Evolutionary conservation across 2,888 invertebrate genomes (phyloP).

Genomic region (Melinaea menophilus): DNA sequence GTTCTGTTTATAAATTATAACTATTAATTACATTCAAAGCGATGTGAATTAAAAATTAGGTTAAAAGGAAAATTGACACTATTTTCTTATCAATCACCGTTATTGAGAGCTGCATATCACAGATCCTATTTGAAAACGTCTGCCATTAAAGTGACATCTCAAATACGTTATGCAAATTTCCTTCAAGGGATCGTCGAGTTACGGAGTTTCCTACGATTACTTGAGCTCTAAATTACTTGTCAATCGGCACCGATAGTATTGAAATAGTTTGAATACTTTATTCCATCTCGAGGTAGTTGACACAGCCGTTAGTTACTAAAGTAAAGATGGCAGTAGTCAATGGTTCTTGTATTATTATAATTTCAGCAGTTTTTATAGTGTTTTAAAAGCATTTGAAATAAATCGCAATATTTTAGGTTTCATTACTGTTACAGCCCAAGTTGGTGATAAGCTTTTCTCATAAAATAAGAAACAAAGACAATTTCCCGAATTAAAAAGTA

Average conservation of each 20-base stretch:
- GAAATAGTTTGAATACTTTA: slow-evolving; percentile 15
- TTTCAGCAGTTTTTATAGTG: too few species aligned
- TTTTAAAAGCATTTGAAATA: too few species aligned
- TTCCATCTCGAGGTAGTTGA: not conserved
- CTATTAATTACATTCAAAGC: too few species aligned
- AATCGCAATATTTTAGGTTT: too few species aligned
- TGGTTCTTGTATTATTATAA: too few species aligned
- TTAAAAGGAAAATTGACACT: too few species aligned
- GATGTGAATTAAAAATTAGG: too few species aligned
- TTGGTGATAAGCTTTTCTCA: too few species aligned
- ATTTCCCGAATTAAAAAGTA: too few species aligned
- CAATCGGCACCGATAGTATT: slow-evolving; percentile 47
- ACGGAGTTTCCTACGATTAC: slow-evolving; percentile 54
- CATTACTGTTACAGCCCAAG: too few species aligned
- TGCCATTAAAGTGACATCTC: slow-evolving; percentile 49
- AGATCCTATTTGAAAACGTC: slow-evolving; percentile 57
- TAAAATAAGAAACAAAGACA: too few species aligned
- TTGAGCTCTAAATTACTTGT: slow-evolving; percentile 57
- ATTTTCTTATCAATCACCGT: not conserved
- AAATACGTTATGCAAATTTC: slow-evolving; percentile 47
- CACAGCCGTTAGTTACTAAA: not conserved
- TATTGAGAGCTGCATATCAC: not conserved
- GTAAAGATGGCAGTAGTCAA: not conserved
- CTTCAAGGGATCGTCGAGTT: slow-evolving; percentile 43
- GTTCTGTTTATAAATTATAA: too few species aligned